A percentile compares a stretch with the other conserved stretches of the same genome.
These are phyloP conservation scores for Vanacampus margaritifer DNA, from an alignment of 2,113 vertebrate genomes.

Conservation along the genomic window DNA sequence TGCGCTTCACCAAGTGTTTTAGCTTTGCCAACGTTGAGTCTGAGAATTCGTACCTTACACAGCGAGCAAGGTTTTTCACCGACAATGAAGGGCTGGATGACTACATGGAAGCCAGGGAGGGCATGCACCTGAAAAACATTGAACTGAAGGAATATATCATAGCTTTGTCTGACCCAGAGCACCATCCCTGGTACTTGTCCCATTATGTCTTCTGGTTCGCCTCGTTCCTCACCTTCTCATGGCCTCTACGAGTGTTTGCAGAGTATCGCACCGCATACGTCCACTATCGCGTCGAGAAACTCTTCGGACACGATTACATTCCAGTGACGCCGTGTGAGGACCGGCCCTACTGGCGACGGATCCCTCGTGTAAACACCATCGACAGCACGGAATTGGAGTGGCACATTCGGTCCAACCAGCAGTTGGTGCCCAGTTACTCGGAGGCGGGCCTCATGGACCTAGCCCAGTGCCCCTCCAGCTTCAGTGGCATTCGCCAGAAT, in stretches of 20 bases:
- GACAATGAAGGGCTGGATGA: conserved; percentile 94
- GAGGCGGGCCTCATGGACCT: conserved; percentile 94
- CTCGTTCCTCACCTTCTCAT: conserved; percentile 89
- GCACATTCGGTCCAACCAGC: conserved; percentile 97
- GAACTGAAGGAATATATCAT: conserved; percentile 95
- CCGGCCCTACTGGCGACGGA: conserved; percentile 82
- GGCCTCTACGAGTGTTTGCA: conserved; percentile 89
- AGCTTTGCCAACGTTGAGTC: conserved; percentile 96
- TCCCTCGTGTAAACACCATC: conserved; percentile 92
- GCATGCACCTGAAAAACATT: conserved; percentile 92
- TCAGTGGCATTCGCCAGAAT: conserved; percentile 82
- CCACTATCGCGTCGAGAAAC: conserved; percentile 94
- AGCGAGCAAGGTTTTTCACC: conserved; percentile 90
- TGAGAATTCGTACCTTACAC: conserved; percentile 92
- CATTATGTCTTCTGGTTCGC: conserved; percentile 91
- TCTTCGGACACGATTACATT: conserved; percentile 89
- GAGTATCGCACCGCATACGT: conserved; percentile 91
- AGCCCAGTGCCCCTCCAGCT: conserved; percentile 78
- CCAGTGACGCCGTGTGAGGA: conserved; percentile 86
- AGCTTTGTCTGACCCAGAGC: conserved; percentile 85
- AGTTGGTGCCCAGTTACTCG: conserved; percentile 94
- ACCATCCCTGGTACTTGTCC: conserved; percentile 91
- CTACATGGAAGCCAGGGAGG: conserved; percentile 96
- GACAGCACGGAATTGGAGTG: conserved; percentile 96
- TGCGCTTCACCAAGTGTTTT: conserved; percentile 96